Evolutionary conservation across 2,888 invertebrate species (phyloP).

Genomic region (Rotaria macrura): DNA sequence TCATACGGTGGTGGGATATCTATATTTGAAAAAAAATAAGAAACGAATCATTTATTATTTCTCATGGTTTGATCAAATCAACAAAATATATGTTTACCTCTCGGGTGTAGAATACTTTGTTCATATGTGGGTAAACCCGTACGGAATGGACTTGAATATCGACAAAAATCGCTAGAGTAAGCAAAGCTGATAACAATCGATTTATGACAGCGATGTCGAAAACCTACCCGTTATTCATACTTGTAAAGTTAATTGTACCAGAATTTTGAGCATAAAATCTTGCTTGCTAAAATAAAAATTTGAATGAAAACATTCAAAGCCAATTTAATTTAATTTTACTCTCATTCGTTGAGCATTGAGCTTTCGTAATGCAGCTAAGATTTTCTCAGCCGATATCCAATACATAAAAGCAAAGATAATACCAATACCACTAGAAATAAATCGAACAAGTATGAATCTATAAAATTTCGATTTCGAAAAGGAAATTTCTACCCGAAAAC

Average conservation of each 20-base stretch:
- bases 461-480: background rate
- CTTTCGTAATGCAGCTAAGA: background rate
- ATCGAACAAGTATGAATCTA: background rate
- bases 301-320: background rate
- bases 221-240: background rate
- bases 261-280: background rate
- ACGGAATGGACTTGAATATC: background rate
- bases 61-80: background rate
- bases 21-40: background rate
- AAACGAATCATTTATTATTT: background rate
- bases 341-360: background rate
- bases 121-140: background rate
- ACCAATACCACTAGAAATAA: conserved; percentile 2
- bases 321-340: background rate
- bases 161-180: background rate
- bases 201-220: background rate
- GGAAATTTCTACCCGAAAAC: background rate
- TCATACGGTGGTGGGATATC: background rate
- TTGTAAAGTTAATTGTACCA: background rate
- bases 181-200: background rate
- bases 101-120: background rate
- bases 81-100: background rate
- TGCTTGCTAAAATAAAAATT: background rate
- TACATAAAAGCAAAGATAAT: conserved; percentile 4
- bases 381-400: background rate